These are phyloP conservation scores for Plectropomus leopardus DNA, from an alignment of 2,113 vertebrate genomes.

Conservation along the genomic window DNA sequence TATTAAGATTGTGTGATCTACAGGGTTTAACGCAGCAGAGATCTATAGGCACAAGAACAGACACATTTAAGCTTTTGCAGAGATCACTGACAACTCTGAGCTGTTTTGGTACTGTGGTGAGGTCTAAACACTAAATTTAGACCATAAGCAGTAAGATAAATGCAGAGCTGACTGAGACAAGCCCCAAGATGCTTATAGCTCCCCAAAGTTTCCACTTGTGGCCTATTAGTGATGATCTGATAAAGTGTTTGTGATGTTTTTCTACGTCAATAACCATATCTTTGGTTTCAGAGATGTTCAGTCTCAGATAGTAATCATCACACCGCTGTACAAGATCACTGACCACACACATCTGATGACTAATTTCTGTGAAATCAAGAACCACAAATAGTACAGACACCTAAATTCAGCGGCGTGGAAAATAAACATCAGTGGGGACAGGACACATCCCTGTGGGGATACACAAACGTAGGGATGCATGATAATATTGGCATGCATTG, in stretches of 20 bases:
- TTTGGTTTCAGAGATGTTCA: neutral
- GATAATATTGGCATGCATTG: no score
- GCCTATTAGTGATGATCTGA: neutral
- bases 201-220: neutral
- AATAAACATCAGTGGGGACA: no score
- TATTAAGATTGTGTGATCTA: neutral
- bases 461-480: no score
- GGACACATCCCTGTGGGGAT: no score
- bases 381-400: neutral
- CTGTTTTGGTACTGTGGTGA: neutral
- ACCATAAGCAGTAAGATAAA: neutral
- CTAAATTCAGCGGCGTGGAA: neutral
- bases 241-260: no score
- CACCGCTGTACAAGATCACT: neutral
- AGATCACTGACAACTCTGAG: neutral
- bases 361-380: neutral
- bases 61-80: neutral
- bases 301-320: neutral
- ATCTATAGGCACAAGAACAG: neutral
- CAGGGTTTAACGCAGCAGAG: neutral
- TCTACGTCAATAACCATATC: neutral
- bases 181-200: neutral
- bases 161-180: neutral
- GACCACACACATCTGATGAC: neutral
- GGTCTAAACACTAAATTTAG: neutral